Evolutionary conservation across 1,140 invertebrate genomes (phyloP), one percentile per base, ranked within the genome.

Genomic region (Lepidurus couesii): DNA sequence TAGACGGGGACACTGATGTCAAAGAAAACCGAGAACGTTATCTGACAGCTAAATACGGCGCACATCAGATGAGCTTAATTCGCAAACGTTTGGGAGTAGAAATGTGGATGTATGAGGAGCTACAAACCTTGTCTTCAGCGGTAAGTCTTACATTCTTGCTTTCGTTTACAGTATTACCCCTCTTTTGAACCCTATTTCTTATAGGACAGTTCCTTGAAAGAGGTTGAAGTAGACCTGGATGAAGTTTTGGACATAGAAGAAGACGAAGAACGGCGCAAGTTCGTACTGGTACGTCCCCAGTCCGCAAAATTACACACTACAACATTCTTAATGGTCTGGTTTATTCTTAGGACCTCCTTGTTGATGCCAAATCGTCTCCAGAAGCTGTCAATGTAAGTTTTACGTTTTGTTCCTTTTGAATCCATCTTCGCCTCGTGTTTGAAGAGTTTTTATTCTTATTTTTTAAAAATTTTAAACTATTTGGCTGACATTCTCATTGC

Each of bases 91-190:
- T 98, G 78, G 92, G 93, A 11, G 96, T 98, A 10, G 96, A 98
- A 86, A 97, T 98, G 93, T 98, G 96, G 96, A 90, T 98, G 73
- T 97, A 96, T 85, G 95, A 98, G 84, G 92, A 97, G 85, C 88
- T 98, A 79, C 93, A 96, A 85, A 92, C 93, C 83, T 88, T 98
- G 47, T 97, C 93, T 82, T 89, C 90, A 80, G 88, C 90, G 85
- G 92, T 94, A 84, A 90, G 90, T 88, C 73, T 75, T 73, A 21
- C 7, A 44, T 79, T 11, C 43, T 44, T 75, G 26, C 3, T 42
- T 21, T 42, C 24, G 1, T 42, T 81, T 53, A 42, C 7, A 47
- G 21, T 43, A n/a, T 74, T 74, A 75, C 10, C n/a, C 81, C 73
- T 77, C 24, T 76, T 24, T 79, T 47, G 81, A 42, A 11, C 76